Conservation (phyloP, 2,797 vertebrate genomes). For the Danio albolineatus region DNA sequence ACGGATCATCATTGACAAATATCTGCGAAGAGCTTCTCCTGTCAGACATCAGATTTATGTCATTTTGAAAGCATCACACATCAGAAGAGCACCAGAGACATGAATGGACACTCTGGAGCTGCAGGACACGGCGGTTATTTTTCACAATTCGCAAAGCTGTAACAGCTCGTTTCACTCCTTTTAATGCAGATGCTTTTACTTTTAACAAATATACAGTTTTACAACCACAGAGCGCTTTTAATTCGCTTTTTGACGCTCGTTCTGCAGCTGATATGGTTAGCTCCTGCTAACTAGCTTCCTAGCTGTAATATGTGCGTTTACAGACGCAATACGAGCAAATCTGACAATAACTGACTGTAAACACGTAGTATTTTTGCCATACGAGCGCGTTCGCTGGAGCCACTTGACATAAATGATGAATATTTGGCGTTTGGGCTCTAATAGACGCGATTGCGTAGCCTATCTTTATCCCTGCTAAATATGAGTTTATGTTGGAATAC, state of each 20-base stretch:
- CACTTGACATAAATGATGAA: conserved; percentile 33
- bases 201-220: not conserved
- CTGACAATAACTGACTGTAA: conserved; percentile 81
- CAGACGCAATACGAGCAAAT: conserved; percentile 74
- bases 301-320: conserved; percentile 74
- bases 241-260: conserved; percentile 42
- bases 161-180: conserved; percentile 36
- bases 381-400: conserved; percentile 24
- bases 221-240: conserved; percentile 2
- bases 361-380: conserved; percentile 63
- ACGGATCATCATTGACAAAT: conserved; percentile 6
- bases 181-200: not conserved
- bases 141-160: conserved; percentile 39
- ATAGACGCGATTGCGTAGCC: conserved; percentile 73
- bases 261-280: conserved; percentile 74
- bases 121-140: conserved; percentile 41
- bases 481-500: conserved; percentile 87
- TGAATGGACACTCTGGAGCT: conserved; percentile 54
- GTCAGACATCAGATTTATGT: not conserved
- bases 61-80: conserved; percentile 26
- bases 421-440: conserved; percentile 37
- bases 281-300: conserved; percentile 77
- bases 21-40: not conserved
- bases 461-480: conserved; percentile 78
- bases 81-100: not conserved